These are phyloP conservation scores for Acleris sparsana DNA, from an alignment of 2,888 invertebrate genomes.

Conservation along the genomic window DNA sequence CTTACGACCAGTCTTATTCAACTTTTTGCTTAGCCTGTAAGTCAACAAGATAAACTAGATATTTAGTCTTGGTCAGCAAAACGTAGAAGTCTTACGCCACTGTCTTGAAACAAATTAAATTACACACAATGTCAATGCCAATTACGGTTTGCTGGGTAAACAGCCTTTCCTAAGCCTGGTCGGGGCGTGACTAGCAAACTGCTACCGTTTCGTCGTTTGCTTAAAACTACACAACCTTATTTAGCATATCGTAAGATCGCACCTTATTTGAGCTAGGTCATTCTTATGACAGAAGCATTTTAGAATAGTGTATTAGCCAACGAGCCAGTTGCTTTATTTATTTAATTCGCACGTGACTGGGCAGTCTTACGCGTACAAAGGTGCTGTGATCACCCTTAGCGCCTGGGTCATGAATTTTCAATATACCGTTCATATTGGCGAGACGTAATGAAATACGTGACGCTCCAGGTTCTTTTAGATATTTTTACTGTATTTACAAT, in stretches of 20 bases:
- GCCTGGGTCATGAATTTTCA: constrained; percentile 13
- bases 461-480: neutral
- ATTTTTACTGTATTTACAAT: neutral
- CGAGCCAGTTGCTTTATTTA: no score
- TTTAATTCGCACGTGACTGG: neutral
- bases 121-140: constrained; percentile 36
- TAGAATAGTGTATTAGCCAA: neutral
- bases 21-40: constrained; percentile 18
- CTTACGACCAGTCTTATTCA: constrained; percentile 11
- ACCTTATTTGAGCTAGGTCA: neutral
- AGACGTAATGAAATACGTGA: constrained; percentile 19
- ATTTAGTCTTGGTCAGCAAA: constrained; percentile 20
- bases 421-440: constrained; percentile 6
- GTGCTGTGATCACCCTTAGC: neutral
- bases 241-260: neutral
- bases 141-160: constrained; percentile 28
- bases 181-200: constrained; percentile 18
- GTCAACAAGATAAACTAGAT: constrained; percentile 24
- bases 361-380: neutral
- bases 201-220: neutral
- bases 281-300: constrained; percentile 4
- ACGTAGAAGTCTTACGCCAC: constrained; percentile 21
- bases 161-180: constrained; percentile 24
- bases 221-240: constrained; percentile 1
- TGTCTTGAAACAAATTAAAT: constrained; percentile 35